Conservation (phyloP, 2,888 invertebrate species). For the Vannuccia rotundouncinata region DNA sequence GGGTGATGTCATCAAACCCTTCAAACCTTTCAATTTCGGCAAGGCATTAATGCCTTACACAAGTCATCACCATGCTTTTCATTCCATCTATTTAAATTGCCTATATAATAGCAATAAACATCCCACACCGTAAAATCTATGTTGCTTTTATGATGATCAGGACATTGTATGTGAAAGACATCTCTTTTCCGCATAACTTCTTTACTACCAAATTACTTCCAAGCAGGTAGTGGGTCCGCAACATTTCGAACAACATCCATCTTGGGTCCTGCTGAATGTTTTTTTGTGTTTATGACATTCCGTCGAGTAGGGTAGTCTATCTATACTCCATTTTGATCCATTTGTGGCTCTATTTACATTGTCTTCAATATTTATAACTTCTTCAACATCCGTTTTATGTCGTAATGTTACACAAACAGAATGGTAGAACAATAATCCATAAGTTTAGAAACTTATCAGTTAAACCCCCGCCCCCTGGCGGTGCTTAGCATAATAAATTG, state of each 20-base stretch:
- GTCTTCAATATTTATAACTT: neutral
- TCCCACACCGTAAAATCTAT: neutral
- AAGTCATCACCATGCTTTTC: conserved; percentile 5
- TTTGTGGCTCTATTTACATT: neutral
- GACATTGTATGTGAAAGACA: neutral
- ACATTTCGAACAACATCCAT: neutral
- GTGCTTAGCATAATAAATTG: no score
- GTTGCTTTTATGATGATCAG: neutral
- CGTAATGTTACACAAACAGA: no score
- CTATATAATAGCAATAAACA: neutral
- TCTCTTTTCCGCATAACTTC: neutral
- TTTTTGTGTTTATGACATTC: neutral
- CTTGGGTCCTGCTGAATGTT: neutral
- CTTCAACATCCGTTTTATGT: no score
- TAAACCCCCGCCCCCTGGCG: no score
- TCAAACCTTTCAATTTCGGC: neutral
- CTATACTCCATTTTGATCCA: neutral
- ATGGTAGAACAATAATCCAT: no score
- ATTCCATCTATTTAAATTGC: neutral
- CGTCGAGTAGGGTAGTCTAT: neutral
- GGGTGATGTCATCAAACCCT: conserved; percentile 5
- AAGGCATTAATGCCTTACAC: conserved; percentile 1
- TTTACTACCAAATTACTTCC: neutral
- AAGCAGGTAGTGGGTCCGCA: neutral
- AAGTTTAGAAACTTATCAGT: no score